A percentile compares a stretch with the other conserved stretches of the same genome.
Evolutionary conservation across 1,140 invertebrate genomes (phyloP).

Genomic region (Cardiocondyla obscurior): DNA sequence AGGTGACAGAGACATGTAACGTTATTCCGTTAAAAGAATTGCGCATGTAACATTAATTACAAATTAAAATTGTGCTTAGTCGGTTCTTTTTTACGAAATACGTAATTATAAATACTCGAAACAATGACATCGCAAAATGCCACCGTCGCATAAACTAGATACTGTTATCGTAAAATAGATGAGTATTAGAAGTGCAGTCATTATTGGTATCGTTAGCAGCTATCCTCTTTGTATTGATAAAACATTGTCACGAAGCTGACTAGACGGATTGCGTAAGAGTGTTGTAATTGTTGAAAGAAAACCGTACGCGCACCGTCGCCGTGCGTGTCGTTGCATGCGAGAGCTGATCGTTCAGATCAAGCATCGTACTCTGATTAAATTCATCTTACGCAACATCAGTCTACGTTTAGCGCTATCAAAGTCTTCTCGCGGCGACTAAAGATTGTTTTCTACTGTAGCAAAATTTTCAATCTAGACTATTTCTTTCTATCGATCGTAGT

Average conservation of each 20-base stretch:
- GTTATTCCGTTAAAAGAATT: background rate
- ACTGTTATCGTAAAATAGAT: background rate
- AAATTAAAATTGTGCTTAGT: background rate
- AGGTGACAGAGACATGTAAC: background rate
- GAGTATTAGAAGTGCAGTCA: background rate
- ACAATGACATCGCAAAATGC: background rate
- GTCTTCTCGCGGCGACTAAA: too few species aligned
- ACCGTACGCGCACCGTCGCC: background rate
- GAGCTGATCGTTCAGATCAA: background rate
- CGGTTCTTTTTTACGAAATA: background rate
- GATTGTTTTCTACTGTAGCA: too few species aligned
- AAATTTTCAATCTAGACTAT: too few species aligned
- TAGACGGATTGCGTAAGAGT: slow-evolving; percentile 6
- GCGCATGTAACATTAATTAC: background rate
- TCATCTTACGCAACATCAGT: slow-evolving; percentile 28
- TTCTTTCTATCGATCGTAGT: too few species aligned
- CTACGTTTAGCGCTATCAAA: background rate
- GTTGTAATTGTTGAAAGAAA: background rate
- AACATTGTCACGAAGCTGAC: background rate
- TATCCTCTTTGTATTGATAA: background rate
- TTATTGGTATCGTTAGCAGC: background rate
- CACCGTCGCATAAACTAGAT: background rate
- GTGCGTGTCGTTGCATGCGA: background rate
- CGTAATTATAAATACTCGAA: background rate
- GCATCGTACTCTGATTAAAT: slow-evolving; percentile 36